Evolutionary conservation across 2,888 invertebrate species (phyloP).

Genomic region (Ochropleura plecta): DNA sequence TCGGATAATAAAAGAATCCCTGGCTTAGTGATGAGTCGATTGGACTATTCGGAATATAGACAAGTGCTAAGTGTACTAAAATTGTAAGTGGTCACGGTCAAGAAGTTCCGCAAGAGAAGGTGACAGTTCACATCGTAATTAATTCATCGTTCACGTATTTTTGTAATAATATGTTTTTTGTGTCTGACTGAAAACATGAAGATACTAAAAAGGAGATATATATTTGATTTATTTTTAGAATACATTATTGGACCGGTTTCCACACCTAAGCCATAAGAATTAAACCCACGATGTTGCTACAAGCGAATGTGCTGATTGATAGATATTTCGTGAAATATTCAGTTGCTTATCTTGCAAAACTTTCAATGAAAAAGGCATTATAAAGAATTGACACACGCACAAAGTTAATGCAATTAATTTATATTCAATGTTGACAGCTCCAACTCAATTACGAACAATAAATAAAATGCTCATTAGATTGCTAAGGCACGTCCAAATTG

Average conservation of each 20-base stretch:
- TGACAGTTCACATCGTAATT: conserved; percentile 15
- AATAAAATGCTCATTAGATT: conserved; percentile 34
- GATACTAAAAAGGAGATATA: background rate
- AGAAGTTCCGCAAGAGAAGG: conserved; percentile 54
- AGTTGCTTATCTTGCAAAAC: background rate
- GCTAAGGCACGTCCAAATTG: conserved; percentile 16
- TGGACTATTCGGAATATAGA: conserved; percentile 34
- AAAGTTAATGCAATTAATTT: conserved; percentile 35
- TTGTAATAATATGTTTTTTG: background rate
- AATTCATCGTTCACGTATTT: background rate
- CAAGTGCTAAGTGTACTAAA: conserved; percentile 67
- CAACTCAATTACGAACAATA: conserved; percentile 32
- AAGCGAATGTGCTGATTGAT: conserved; percentile 7
- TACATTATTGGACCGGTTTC: conserved; percentile 33
- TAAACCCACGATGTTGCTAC: conserved; percentile 11
- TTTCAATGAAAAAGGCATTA: conserved; percentile 13
- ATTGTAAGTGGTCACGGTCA: conserved; percentile 45
- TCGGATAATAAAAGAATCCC: conserved; percentile 49
- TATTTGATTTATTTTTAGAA: conserved; percentile 10
- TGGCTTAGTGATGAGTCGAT: conserved; percentile 61
- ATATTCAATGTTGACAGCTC: conserved; percentile 35
- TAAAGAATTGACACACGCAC: background rate
- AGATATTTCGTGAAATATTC: conserved; percentile 8
- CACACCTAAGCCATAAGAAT: conserved; percentile 15
- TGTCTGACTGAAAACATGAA: background rate